Percentiles rank a stretch among this genome's conserved stretches.
Evolutionary conservation across 2,888 invertebrate genomes (phyloP).

Genomic region (Drosophila maculinotata): DNA sequence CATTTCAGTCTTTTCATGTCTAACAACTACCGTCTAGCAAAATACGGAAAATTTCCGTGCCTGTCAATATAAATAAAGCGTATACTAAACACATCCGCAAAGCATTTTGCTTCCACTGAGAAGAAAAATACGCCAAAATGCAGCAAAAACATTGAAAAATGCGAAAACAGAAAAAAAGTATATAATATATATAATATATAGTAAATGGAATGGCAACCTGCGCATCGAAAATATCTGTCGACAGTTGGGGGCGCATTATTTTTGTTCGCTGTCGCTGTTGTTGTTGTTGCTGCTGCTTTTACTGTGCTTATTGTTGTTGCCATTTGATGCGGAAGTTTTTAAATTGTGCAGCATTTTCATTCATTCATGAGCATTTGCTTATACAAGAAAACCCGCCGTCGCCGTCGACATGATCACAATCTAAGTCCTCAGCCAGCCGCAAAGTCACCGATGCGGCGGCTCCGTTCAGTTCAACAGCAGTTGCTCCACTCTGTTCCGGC

Average conservation of each 20-base stretch:
- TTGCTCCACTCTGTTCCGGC: slow-evolving; percentile 36
- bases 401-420: slow-evolving; percentile 29
- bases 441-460: slow-evolving; percentile 35
- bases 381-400: slow-evolving; percentile 15
- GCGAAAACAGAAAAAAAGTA: slow-evolving; percentile 1
- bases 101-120: slow-evolving; percentile 14
- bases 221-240: slow-evolving; percentile 33
- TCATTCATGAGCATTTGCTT: slow-evolving; percentile 61
- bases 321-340: slow-evolving; percentile 73
- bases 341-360: slow-evolving; percentile 74
- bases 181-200: slow-evolving; percentile 8
- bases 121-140: slow-evolving; percentile 38
- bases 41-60: slow-evolving; percentile 34
- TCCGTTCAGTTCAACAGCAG: slow-evolving; percentile 39
- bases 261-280: slow-evolving; percentile 21
- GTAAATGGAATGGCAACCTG: slow-evolving; percentile 40
- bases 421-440: slow-evolving; percentile 36
- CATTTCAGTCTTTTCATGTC: slow-evolving; percentile 19
- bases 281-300: slow-evolving; percentile 19
- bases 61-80: slow-evolving; percentile 61
- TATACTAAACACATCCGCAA: slow-evolving; percentile 58
- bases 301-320: slow-evolving; percentile 46
- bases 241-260: slow-evolving; percentile 60
- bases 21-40: slow-evolving; percentile 26
- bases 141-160: slow-evolving; percentile 21